These are phyloP conservation scores for Todiramphus saurophagus DNA, from an alignment of 2,113 vertebrate genomes.

Conservation along the genomic window DNA sequence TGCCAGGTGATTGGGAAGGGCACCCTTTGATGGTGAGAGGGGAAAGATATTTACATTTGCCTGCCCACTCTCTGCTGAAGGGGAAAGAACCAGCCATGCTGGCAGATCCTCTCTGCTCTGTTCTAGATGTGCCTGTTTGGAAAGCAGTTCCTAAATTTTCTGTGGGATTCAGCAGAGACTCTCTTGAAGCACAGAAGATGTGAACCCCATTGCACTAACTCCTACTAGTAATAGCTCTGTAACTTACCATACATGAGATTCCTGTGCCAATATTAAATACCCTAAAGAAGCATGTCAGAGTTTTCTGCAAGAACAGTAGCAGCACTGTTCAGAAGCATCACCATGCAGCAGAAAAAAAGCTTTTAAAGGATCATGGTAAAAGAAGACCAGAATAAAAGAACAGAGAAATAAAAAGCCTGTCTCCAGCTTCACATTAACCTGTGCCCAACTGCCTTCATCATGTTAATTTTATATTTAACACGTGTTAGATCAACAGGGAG, in stretches of 20 bases:
- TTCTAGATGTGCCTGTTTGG: background rate
- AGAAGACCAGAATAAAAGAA: background rate
- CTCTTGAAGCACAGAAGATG: background rate
- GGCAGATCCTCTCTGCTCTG: background rate
- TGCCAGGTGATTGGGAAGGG: background rate
- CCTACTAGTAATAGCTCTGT: background rate
- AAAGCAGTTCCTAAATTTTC: background rate
- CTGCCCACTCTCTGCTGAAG: background rate
- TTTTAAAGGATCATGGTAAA: background rate
- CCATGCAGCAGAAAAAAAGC: background rate
- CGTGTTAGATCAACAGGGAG: background rate
- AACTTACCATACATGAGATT: background rate
- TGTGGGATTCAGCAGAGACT: background rate
- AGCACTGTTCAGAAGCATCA: background rate
- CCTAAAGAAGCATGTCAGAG: background rate
- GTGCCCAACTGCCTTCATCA: background rate
- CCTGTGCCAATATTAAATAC: background rate
- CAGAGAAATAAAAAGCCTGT: background rate
- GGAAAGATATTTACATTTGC: background rate
- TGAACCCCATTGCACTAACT: background rate
- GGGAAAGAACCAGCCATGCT: background rate
- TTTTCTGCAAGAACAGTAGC: background rate
- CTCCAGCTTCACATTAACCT: background rate
- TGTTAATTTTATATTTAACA: constrained; percentile 27
- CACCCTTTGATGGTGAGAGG: background rate